Conservation (phyloP, 2,888 invertebrate species). For the Luperina nickerlii region DNA sequence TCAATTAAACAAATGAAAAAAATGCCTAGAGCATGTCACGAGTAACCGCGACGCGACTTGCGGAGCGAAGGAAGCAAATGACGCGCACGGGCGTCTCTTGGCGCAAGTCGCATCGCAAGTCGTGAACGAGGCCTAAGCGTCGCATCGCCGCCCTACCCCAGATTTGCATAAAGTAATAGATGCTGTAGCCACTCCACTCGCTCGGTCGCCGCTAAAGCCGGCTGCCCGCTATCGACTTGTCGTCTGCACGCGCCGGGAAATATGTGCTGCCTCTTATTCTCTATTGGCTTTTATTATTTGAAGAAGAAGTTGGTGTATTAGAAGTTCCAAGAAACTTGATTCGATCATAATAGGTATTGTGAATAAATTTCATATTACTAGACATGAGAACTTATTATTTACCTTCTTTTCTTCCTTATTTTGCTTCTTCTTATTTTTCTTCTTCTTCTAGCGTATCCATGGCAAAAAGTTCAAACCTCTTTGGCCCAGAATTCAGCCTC, state of each 20-base stretch:
- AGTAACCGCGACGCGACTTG: background rate
- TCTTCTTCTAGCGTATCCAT: too few relatives aligned
- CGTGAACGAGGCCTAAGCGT: background rate
- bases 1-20: background rate
- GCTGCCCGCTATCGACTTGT: conserved; percentile 49
- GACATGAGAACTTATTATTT: background rate
- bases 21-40: background rate
- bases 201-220: conserved; percentile 5
- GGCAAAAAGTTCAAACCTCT: too few relatives aligned
- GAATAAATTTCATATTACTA: background rate
- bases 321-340: background rate
- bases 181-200: conserved; percentile 45
- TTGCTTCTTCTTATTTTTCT: too few relatives aligned
- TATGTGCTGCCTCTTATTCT: conserved; percentile 21
- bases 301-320: background rate
- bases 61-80: background rate
- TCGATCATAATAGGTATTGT: background rate
- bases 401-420: too few relatives aligned
- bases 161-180: conserved; percentile 65
- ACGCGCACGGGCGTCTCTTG: background rate
- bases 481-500: too few relatives aligned
- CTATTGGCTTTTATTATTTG: conserved; percentile 11
- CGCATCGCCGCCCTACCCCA: conserved; percentile 3
- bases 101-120: background rate
- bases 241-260: conserved; percentile 9